A percentile compares a stretch with the other conserved stretches of the same genome.
Evolutionary conservation across 1,140 invertebrate species (phyloP).

Genomic region (Venturia canescens): DNA sequence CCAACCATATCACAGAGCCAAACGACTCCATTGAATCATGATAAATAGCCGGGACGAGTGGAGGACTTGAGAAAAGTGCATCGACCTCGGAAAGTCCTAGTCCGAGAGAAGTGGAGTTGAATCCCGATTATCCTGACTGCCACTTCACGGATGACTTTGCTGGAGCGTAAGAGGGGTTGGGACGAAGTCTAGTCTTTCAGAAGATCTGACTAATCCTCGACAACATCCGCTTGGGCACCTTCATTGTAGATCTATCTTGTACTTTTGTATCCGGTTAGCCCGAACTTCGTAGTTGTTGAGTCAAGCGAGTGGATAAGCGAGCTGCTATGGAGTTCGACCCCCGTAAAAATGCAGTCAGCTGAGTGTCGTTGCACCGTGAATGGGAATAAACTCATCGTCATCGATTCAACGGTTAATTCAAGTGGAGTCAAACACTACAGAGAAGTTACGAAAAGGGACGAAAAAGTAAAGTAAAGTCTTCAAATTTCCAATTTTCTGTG

Average conservation of each 20-base stretch:
- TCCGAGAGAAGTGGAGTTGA: constrained; percentile 25
- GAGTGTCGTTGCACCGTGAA: neutral
- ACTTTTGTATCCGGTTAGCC: constrained; percentile 9
- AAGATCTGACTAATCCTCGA: constrained; percentile 30
- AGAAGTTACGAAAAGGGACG: too few species aligned
- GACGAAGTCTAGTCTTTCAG: neutral
- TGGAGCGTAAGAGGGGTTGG: neutral
- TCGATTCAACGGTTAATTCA: neutral
- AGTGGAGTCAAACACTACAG: too few species aligned
- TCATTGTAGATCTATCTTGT: neutral
- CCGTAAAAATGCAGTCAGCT: neutral
- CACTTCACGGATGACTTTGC: constrained; percentile 27
- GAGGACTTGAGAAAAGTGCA: neutral
- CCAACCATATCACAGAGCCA: neutral
- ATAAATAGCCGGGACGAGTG: neutral
- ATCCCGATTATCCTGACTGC: constrained; percentile 27
- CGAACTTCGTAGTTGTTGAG: constrained; percentile 31
- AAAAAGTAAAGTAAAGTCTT: too few species aligned
- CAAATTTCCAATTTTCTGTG: too few species aligned
- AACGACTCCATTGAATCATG: neutral
- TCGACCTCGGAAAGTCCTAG: neutral
- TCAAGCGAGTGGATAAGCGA: constrained; percentile 10
- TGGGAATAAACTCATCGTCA: neutral
- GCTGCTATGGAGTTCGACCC: neutral
- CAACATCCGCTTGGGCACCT: constrained; percentile 22